Conservation (phyloP, 2,113 vertebrate genomes). For the Anseranas semipalmata region DNA sequence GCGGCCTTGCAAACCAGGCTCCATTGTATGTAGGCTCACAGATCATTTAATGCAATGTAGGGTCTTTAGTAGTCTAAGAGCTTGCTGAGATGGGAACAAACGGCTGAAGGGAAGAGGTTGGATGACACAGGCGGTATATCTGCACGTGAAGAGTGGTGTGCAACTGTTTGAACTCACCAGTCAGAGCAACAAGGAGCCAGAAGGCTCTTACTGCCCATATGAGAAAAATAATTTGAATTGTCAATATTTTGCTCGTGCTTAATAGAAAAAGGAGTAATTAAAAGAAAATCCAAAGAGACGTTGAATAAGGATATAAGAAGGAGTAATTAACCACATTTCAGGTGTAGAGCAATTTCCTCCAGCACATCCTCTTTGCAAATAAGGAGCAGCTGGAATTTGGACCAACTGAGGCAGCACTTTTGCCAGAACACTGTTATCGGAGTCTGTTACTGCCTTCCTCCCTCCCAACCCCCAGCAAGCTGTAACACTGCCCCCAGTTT, state of each 20-base stretch:
- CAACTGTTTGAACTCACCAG: background rate
- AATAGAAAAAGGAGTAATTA: background rate
- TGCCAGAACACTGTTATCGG: background rate
- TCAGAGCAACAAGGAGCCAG: background rate
- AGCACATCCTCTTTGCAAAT: background rate
- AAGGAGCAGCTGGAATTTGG: background rate
- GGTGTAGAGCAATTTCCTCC: background rate
- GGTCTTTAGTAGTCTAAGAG: background rate
- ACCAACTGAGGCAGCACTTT: background rate
- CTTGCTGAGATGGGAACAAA: background rate
- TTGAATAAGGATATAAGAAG: background rate
- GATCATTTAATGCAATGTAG: background rate
- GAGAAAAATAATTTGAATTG: background rate
- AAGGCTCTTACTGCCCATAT: background rate
- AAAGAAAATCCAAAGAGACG: background rate
- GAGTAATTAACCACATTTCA: background rate
- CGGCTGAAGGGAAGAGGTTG: background rate
- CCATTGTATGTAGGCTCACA: background rate
- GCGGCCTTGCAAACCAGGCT: background rate
- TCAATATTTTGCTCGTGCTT: background rate
- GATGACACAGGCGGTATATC: background rate
- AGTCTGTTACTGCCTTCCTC: background rate
- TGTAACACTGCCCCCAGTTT: background rate
- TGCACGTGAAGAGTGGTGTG: background rate
- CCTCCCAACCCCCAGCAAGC: background rate